Base-by-base conservation (phyloP, 2,797 vertebrate species). In the Falco columbarius region DNA sequence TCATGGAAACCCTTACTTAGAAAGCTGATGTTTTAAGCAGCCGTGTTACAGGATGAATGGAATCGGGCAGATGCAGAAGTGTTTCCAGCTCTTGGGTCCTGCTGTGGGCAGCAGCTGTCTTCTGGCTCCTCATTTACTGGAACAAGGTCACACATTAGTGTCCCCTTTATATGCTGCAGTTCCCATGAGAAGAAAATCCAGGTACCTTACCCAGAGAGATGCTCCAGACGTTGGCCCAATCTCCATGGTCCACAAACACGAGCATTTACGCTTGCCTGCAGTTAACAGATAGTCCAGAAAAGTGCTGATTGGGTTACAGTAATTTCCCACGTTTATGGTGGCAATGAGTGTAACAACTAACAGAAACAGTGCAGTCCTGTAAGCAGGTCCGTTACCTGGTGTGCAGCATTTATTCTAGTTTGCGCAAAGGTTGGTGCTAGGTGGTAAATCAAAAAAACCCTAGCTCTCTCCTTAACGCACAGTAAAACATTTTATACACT, bases 161-260 rank as follows among this genome's bases (percentile, higher is more conserved):
- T 34, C 36, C 15, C 20, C 7, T 76, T 26, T 30, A 1, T n/a
- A 6, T 16, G 12, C 62, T 55, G 27, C 11, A 0, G 26, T 54
- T 79, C 26, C 49, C 56, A 1, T 22, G 32, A 62, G 52, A 68
- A 72, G 21, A 21, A 66, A 91, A 56, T 56, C 18, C 36, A 71
- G 23, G 15, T 13, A 13, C 14, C 12, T 63, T 51, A 22, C 36
- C 36, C 23, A 20, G 44, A 36, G 30, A 6, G 26, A 6, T 47
- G n/a, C 67, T 79, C 36, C 27, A 58, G 49, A 17, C 5, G 0
- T 49, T 38, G 8, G 5, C 18, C 49, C 19, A 55, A 0, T 40
- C 38, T 86, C 4, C 2, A 7, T 14, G 32, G 16, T 44, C 14
- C 30, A 32, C 30, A 21, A 79, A 18, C 27, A 44, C 1, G 5